A percentile compares a stretch with the other conserved stretches of the same genome.
phyloP scores from a whole-genome alignment of 2,113 vertebrate genomes.

The Rhineura floridana region DNA sequence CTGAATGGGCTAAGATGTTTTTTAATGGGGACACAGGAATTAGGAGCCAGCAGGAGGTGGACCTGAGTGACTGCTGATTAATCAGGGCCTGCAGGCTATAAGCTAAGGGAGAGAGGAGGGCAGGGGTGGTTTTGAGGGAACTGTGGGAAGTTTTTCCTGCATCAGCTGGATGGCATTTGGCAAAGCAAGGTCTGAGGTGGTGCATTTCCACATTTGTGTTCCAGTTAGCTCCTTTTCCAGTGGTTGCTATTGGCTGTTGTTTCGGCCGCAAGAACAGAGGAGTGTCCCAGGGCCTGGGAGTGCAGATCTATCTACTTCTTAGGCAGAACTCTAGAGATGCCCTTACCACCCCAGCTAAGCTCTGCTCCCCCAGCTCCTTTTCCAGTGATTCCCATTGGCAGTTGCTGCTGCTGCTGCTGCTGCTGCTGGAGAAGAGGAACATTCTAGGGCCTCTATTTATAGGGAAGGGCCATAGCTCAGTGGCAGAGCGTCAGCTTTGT shows the following conservation, averaged over 20 bases:
- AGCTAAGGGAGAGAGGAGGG: background rate
- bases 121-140: background rate
- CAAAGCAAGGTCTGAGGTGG: background rate
- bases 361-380: too few species aligned
- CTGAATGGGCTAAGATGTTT: background rate
- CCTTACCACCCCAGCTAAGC: too few species aligned
- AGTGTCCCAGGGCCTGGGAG: background rate
- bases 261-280: background rate
- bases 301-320: background rate
- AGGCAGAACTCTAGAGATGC: too few species aligned
- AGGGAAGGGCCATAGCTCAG: too few species aligned
- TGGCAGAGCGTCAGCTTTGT: too few species aligned
- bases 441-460: too few species aligned
- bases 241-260: background rate
- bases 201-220: background rate
- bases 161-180: background rate
- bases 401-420: too few species aligned
- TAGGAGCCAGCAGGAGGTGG: fast-evolving
- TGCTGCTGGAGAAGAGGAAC: too few species aligned
- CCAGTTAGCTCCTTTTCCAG: background rate
- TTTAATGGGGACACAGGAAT: background rate
- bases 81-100: background rate
- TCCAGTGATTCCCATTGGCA: too few species aligned
- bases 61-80: fast-evolving
- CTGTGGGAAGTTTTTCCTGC: background rate